Percentiles rank a stretch among this genome's conserved stretches.
These are phyloP conservation scores for Himantopus leucocephalus DNA, from an alignment of 2,113 vertebrate genomes.

Conservation along the genomic window DNA sequence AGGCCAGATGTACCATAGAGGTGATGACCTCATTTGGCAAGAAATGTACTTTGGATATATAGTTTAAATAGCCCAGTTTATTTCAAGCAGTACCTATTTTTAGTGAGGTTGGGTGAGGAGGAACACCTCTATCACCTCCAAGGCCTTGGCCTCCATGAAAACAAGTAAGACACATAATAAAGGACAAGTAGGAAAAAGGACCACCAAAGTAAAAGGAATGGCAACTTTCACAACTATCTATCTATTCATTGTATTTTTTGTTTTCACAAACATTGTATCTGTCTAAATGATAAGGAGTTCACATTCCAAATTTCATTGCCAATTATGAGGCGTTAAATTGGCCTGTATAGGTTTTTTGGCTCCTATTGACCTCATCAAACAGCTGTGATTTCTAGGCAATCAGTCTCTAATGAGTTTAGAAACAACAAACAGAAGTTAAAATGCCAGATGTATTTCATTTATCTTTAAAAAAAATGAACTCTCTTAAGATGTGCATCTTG, in stretches of 20 bases:
- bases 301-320: constrained; percentile 34
- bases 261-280: neutral
- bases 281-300: neutral
- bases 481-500: constrained; percentile 31
- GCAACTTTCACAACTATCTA: neutral
- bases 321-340: constrained; percentile 51
- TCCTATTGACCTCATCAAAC: constrained; percentile 63
- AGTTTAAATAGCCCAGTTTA: neutral
- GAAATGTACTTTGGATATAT: neutral
- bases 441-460: constrained; percentile 60
- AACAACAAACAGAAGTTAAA: constrained; percentile 51
- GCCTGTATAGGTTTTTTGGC: constrained; percentile 43
- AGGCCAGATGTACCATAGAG: constrained; percentile 33
- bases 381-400: constrained; percentile 65
- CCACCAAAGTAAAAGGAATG: neutral
- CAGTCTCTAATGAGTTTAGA: constrained; percentile 52
- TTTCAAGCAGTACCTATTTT: constrained; percentile 8
- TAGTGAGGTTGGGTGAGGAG: neutral
- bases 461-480: constrained; percentile 26
- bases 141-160: neutral
- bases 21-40: constrained; percentile 23
- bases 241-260: neutral
- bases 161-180: neutral
- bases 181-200: neutral
- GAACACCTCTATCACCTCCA: neutral